A percentile compares a stretch with the other conserved stretches of the same genome.
These are phyloP conservation scores for Rhogogaster chlorosoma DNA, from an alignment of 2,888 invertebrate genomes.

Conservation along the genomic window DNA sequence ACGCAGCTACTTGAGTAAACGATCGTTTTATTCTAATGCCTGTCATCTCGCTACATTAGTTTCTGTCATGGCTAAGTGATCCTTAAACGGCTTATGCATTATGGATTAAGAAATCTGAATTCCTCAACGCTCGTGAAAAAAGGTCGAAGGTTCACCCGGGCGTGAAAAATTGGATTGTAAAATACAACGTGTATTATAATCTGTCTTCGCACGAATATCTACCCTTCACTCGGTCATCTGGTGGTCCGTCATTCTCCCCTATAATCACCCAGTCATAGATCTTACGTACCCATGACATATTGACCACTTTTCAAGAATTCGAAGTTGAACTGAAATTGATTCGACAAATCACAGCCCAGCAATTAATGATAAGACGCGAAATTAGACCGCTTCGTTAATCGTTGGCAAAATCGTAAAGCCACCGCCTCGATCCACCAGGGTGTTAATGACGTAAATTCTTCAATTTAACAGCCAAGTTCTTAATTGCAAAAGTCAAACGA, in stretches of 20 bases:
- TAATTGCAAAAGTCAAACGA: conserved; percentile 22
- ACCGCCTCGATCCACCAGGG: not conserved
- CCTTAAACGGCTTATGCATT: conserved; percentile 73
- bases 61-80: conserved; percentile 68
- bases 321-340: not conserved
- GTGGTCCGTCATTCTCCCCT: not conserved
- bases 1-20: conserved; percentile 48
- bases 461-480: conserved; percentile 18
- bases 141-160: not conserved
- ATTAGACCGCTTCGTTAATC: not conserved
- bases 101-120: conserved; percentile 73
- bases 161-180: conserved; percentile 38
- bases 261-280: not conserved
- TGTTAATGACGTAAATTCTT: conserved; percentile 16
- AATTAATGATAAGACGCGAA: not conserved
- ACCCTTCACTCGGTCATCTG: not conserved
- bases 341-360: not conserved
- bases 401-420: not conserved
- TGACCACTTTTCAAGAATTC: not conserved
- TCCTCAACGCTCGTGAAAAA: conserved; percentile 53
- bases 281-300: not conserved
- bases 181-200: not conserved
- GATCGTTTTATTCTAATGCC: conserved; percentile 64
- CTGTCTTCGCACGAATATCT: not conserved
- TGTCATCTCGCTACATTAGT: conserved; percentile 68